Evolutionary conservation across 2,888 invertebrate genomes (phyloP).

Genomic region (Ichneumoninae sp.): DNA sequence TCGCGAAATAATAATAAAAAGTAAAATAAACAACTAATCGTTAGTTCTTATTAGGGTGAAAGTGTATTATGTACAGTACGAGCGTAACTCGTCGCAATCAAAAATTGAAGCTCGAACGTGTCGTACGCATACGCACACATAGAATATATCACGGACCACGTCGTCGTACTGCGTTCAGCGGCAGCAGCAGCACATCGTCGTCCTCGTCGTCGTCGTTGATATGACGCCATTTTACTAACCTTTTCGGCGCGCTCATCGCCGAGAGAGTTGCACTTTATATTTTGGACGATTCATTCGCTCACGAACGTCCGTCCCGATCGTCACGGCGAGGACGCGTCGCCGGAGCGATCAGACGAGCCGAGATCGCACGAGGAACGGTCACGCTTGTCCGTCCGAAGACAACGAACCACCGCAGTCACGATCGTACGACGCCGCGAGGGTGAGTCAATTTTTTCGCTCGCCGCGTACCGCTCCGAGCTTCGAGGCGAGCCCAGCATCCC

Average conservation of each 20-base stretch:
- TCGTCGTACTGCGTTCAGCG: slow-evolving; percentile 65
- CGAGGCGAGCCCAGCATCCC: not conserved
- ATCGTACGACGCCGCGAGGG: slow-evolving; percentile 37
- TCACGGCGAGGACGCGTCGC: slow-evolving; percentile 18
- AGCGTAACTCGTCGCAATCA: not conserved
- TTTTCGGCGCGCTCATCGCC: slow-evolving; percentile 78
- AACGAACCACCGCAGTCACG: not conserved
- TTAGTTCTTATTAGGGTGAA: not conserved
- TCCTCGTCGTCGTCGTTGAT: slow-evolving; percentile 70
- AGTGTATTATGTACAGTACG: slow-evolving; percentile 43
- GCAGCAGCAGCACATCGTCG: slow-evolving; percentile 46
- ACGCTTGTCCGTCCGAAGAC: not conserved
- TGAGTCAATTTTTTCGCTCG: slow-evolving; percentile 20
- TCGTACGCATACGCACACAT: not conserved
- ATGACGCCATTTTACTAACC: slow-evolving; percentile 84
- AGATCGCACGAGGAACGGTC: not conserved
- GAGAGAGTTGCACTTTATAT: slow-evolving; percentile 59
- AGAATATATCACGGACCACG: slow-evolving; percentile 66
- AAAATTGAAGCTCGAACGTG: slow-evolving; percentile 19
- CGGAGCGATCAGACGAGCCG: not conserved
- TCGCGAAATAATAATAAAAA: not conserved
- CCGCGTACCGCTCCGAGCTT: not conserved
- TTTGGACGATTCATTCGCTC: slow-evolving; percentile 29
- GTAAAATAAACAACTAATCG: not conserved
- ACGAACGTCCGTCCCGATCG: not conserved